These are phyloP conservation scores for Ophthalmolycus amberensis DNA, from an alignment of 2,113 vertebrate species.

Conservation along the genomic window DNA sequence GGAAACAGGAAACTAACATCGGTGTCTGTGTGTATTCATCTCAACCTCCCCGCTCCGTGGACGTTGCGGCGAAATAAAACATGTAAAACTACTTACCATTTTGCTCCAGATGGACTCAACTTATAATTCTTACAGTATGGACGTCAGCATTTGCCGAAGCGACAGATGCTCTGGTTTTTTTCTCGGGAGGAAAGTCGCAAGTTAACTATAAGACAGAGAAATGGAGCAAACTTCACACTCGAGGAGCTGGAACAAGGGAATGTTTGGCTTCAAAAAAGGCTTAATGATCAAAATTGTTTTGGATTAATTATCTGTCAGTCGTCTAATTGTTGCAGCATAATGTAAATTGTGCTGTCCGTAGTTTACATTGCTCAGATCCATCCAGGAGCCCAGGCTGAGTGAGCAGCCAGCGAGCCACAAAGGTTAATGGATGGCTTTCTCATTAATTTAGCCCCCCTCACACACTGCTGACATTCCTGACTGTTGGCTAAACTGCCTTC, in stretches of 20 bases:
- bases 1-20: not conserved
- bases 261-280: not conserved
- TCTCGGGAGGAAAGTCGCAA: not conserved
- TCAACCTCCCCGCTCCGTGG: not conserved
- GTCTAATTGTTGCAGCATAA: not conserved
- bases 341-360: not conserved
- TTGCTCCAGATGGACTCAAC: not conserved
- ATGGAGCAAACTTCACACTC: slow-evolving; percentile 9
- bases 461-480: slow-evolving; percentile 16
- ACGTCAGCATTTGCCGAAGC: not conserved
- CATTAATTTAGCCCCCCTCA: slow-evolving; percentile 40
- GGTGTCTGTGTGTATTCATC: not conserved
- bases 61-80: not conserved
- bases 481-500: slow-evolving; percentile 55
- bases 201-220: not conserved
- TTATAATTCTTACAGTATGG: too few species aligned
- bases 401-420: slow-evolving; percentile 40
- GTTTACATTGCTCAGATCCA: slow-evolving; percentile 19
- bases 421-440: slow-evolving; percentile 61
- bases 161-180: not conserved
- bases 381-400: slow-evolving; percentile 21
- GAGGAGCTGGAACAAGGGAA: slow-evolving; percentile 6
- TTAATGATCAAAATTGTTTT: not conserved
- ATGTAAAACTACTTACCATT: not conserved
- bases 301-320: not conserved